These are phyloP conservation scores for Mareca strepera DNA, from an alignment of 2,797 vertebrate species.

Conservation along the genomic window DNA sequence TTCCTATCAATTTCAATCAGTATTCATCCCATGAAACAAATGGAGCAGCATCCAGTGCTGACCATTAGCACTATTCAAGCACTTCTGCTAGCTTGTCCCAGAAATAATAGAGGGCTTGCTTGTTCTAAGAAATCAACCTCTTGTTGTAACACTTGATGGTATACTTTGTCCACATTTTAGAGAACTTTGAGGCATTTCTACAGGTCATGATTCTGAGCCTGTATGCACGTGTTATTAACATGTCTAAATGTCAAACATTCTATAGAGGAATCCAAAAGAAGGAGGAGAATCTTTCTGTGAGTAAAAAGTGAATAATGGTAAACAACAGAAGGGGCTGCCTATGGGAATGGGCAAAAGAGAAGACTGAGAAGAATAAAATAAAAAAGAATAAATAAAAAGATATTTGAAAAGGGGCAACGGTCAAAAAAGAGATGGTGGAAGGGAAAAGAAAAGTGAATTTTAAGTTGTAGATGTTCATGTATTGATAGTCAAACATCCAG, in stretches of 20 bases:
- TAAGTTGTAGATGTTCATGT: not conserved
- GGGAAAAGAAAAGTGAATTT: not conserved
- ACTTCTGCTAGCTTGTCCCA: not conserved
- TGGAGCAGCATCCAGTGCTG: not conserved
- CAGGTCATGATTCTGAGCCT: not conserved
- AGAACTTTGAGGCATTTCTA: not conserved
- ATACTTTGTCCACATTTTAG: not conserved
- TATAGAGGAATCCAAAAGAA: not conserved
- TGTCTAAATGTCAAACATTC: not conserved
- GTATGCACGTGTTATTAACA: not conserved
- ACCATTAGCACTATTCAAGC: not conserved
- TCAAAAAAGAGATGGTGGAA: not conserved
- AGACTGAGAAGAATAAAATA: not conserved
- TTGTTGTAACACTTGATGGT: too few relatives aligned
- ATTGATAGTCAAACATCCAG: not conserved
- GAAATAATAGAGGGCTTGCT: not conserved
- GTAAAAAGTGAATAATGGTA: not conserved
- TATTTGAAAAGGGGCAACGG: not conserved
- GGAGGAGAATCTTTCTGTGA: not conserved
- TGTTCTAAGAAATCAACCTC: not conserved
- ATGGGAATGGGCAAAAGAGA: not conserved
- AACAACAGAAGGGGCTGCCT: not conserved
- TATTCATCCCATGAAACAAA: not conserved
- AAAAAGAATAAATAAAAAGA: not conserved
- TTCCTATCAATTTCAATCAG: not conserved